Evolutionary conservation across 2,888 invertebrate genomes (phyloP).

Genomic region (Rotaria macrura): DNA sequence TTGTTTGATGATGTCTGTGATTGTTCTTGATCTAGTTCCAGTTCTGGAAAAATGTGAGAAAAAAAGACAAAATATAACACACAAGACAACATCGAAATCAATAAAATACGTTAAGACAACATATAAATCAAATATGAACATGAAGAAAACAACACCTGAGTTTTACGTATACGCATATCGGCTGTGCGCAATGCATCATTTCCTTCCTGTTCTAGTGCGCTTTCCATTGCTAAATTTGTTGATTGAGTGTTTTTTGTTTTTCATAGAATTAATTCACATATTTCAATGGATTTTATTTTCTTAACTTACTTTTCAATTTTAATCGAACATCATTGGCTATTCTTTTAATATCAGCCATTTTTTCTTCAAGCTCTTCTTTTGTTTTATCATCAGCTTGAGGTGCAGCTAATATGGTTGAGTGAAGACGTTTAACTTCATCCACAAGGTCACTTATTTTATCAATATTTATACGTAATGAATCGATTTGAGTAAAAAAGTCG

Average conservation of each 20-base stretch:
- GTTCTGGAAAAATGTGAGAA: background rate
- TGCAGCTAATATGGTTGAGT: conserved; percentile 94
- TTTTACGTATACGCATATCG: conserved; percentile 33
- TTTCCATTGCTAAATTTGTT: conserved; percentile 29
- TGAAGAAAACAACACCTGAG: conserved; percentile 23
- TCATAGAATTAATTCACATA: no score
- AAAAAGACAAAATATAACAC: background rate
- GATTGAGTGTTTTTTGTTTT: background rate
- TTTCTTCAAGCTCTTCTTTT: conserved; percentile 98
- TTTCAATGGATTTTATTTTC: background rate
- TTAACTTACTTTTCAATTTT: conserved; percentile 78
- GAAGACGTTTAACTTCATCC: conserved; percentile 99
- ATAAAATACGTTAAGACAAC: background rate
- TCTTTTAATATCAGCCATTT: conserved; percentile 99
- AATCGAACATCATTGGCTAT: conserved; percentile 99
- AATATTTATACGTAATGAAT: conserved; percentile 99
- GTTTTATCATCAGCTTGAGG: conserved; percentile 98
- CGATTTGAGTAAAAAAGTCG: conserved; percentile 56
- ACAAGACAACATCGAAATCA: background rate
- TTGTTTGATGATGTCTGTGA: background rate
- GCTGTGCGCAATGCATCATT: conserved; percentile 16
- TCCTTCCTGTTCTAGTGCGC: conserved; percentile 31
- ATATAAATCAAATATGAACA: background rate
- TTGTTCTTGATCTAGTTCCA: background rate
- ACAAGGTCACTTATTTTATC: conserved; percentile 98